A percentile compares a stretch with the other conserved stretches of the same genome.
phyloP scores from a whole-genome alignment of 2,888 invertebrate species.

The Sminthurides aquaticus region DNA sequence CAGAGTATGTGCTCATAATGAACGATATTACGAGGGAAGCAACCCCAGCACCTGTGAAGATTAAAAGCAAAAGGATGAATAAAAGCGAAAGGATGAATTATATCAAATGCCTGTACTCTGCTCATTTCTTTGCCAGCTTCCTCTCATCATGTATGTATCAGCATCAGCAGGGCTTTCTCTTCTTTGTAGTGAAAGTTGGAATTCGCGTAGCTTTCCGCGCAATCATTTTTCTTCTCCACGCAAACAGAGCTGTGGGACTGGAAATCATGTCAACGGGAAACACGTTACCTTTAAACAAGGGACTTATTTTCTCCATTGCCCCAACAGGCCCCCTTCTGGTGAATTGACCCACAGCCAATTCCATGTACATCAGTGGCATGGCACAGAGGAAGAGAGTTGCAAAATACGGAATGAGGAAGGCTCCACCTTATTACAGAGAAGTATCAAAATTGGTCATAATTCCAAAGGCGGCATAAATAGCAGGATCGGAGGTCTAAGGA shows the following conservation, averaged over 20 bases:
- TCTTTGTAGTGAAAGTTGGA: no score
- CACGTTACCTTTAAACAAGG: constrained; percentile 70
- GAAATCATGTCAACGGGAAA: neutral
- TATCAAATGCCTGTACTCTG: neutral
- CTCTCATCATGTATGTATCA: no score
- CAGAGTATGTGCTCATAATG: constrained; percentile 90
- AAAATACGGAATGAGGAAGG: constrained; percentile 90
- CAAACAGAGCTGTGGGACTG: neutral
- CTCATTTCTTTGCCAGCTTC: neutral
- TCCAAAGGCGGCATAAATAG: neutral
- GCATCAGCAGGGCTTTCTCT: no score
- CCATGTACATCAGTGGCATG: constrained; percentile 88
- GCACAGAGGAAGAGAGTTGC: constrained; percentile 84
- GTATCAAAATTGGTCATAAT: no score
- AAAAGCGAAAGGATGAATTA: constrained; percentile 22
- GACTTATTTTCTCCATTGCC: constrained; percentile 82
- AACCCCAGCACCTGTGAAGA: constrained; percentile 76
- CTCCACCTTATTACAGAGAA: constrained; percentile 57
- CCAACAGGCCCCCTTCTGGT: constrained; percentile 87
- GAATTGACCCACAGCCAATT: constrained; percentile 83
- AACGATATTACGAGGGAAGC: constrained; percentile 91
- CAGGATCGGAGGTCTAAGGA: neutral
- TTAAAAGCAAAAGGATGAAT: no score
- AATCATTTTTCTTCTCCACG: no score
- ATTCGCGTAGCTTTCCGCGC: no score